Evolutionary conservation across 2,113 vertebrate species (phyloP).

Genomic region (Hirundichthys speculiger): DNA sequence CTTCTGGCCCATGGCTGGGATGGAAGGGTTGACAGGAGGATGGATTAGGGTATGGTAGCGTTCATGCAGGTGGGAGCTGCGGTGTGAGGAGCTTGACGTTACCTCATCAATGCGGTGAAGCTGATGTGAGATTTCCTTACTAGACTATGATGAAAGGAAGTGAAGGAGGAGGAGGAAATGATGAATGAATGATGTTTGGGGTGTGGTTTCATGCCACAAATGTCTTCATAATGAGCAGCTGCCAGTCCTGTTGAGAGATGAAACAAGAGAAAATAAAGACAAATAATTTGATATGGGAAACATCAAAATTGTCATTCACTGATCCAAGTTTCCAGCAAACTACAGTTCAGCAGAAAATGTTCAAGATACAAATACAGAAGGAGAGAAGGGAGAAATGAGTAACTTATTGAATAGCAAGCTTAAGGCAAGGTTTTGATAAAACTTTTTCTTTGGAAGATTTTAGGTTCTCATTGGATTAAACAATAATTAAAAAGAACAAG

Average conservation of each 20-base stretch:
- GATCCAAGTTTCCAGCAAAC: not conserved
- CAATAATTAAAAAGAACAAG: too few species aligned
- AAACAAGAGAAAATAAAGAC: constrained; percentile 9
- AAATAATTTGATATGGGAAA: too few species aligned
- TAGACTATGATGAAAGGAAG: constrained; percentile 35
- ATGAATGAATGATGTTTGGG: constrained; percentile 34
- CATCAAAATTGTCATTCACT: not conserved
- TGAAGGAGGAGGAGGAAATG: constrained; percentile 53
- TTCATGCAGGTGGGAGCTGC: constrained; percentile 59
- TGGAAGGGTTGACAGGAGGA: constrained; percentile 39
- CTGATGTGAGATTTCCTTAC: constrained; percentile 30
- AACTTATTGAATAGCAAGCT: too few species aligned
- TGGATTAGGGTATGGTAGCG: constrained; percentile 21
- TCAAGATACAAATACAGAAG: not conserved
- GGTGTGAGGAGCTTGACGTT: constrained; percentile 77
- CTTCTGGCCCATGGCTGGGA: constrained; percentile 94
- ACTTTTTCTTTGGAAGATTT: too few species aligned
- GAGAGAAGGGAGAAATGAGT: too few species aligned
- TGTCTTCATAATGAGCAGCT: constrained; percentile 39
- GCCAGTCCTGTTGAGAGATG: constrained; percentile 45
- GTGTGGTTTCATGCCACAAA: constrained; percentile 67
- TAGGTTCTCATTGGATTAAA: too few species aligned
- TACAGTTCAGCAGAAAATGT: not conserved
- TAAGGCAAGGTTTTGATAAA: too few species aligned
- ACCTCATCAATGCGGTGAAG: constrained; percentile 88